A percentile compares a stretch with the other conserved stretches of the same genome.
phyloP scores from a whole-genome alignment of 2,888 invertebrate species.

The Tolmerus cingulatus region DNA sequence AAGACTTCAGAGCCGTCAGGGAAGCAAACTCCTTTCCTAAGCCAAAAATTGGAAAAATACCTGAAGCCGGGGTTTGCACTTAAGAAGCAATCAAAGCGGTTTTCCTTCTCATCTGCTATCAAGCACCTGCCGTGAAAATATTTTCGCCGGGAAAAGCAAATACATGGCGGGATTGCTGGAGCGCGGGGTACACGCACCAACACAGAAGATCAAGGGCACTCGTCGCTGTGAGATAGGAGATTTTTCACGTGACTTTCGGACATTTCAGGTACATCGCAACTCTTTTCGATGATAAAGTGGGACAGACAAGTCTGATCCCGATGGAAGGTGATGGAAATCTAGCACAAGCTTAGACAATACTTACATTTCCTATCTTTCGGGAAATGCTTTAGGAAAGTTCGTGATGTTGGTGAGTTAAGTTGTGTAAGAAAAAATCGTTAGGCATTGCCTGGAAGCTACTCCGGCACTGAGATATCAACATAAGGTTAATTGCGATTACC shows the following conservation, averaged over 20 bases:
- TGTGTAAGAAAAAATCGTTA: not conserved
- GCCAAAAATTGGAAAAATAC: not conserved
- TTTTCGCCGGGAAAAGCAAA: conserved; percentile 2
- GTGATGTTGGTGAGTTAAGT: not conserved
- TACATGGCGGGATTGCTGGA: not conserved
- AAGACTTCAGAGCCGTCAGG: not conserved
- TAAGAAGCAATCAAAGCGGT: conserved; percentile 13
- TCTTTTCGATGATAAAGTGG: not conserved
- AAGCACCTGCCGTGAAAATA: not conserved
- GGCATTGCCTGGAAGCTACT: not conserved
- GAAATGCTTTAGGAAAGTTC: not conserved
- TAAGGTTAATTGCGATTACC: not conserved
- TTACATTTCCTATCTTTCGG: not conserved
- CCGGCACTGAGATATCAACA: not conserved
- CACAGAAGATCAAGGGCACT: not conserved
- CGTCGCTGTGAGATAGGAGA: not conserved
- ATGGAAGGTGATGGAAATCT: not conserved
- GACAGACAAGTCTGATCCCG: not conserved
- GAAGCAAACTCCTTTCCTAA: not conserved
- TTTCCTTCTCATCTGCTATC: not conserved
- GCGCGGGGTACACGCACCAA: not conserved
- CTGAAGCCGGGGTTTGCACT: not conserved
- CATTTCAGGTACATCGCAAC: not conserved
- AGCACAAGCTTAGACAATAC: not conserved
- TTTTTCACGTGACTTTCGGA: conserved; percentile 4